A percentile compares a stretch with the other conserved stretches of the same genome.
Evolutionary conservation across 2,888 invertebrate species (phyloP).

Genomic region (Drosophila greeni): DNA sequence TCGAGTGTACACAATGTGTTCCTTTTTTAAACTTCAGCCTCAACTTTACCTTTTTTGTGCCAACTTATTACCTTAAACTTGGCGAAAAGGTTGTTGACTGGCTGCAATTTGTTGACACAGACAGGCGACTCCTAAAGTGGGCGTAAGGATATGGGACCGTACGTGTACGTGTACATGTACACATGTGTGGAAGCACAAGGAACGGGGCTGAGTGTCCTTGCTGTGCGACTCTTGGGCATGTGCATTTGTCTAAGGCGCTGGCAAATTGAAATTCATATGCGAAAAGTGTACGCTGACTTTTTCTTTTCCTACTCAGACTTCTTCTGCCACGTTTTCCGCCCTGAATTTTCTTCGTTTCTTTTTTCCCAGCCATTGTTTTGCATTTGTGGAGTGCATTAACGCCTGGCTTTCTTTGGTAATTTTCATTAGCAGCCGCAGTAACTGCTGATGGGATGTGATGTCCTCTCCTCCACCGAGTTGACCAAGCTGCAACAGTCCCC

Average conservation of each 20-base stretch:
- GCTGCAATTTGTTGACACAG: conserved; percentile 64
- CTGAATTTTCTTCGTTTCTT: conserved; percentile 1
- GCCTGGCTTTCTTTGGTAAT: conserved; percentile 40
- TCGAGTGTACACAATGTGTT: conserved; percentile 48
- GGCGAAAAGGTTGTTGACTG: conserved; percentile 68
- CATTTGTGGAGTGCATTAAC: conserved; percentile 50
- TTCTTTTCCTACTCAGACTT: not conserved
- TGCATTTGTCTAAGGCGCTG: conserved; percentile 44
- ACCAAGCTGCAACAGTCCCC: conserved; percentile 18
- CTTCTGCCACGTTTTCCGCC: conserved; percentile 1
- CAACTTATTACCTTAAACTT: conserved; percentile 70
- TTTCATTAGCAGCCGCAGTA: conserved; percentile 64
- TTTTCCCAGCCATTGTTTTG: conserved; percentile 18
- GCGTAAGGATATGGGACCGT: conserved; percentile 15
- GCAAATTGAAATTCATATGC: conserved; percentile 72
- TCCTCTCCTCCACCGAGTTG: conserved; percentile 7
- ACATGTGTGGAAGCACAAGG: not conserved
- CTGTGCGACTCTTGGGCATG: conserved; percentile 62
- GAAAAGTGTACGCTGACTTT: conserved; percentile 33
- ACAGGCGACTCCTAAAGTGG: conserved; percentile 50
- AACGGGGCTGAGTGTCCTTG: conserved; percentile 27
- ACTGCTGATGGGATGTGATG: conserved; percentile 20
- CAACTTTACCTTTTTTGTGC: conserved; percentile 51
- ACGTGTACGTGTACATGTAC: conserved; percentile 11
- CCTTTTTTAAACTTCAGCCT: conserved; percentile 36